phyloP scores from a whole-genome alignment of 2,888 invertebrate genomes.

The Smittia aterrima region DNA sequence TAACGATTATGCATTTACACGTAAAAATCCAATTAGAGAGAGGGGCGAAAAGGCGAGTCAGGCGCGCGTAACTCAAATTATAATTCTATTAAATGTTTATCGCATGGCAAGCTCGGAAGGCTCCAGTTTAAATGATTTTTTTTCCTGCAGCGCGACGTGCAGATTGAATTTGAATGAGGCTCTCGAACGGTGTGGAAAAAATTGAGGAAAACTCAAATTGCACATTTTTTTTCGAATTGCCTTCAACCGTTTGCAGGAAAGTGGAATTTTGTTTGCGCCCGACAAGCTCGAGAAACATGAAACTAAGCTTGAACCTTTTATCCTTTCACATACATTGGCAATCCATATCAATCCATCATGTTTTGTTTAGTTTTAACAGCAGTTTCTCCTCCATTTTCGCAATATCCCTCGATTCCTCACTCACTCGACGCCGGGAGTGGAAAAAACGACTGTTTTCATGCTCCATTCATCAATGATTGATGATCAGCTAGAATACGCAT shows the following conservation, averaged over 20 bases:
- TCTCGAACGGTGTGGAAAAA: not conserved
- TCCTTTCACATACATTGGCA: not conserved
- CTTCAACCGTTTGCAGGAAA: not conserved
- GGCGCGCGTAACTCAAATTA: constrained; percentile 21
- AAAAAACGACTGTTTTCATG: constrained; percentile 32
- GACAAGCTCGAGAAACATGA: constrained; percentile 1
- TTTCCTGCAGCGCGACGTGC: not conserved
- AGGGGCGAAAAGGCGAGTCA: not conserved
- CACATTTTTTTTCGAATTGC: constrained; percentile 26
- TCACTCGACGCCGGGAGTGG: not conserved
- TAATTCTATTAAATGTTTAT: constrained; percentile 29
- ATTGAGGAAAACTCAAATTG: not conserved
- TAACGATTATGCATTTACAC: constrained; percentile 39
- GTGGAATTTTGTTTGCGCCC: not conserved
- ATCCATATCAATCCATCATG: constrained; percentile 40
- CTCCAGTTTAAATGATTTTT: not conserved
- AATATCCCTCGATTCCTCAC: not conserved
- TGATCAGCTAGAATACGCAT: constrained; percentile 1
- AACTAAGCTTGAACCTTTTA: constrained; percentile 25
- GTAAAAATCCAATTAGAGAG: constrained; percentile 31
- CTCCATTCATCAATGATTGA: constrained; percentile 39
- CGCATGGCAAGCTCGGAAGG: not conserved
- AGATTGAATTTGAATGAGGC: constrained; percentile 36
- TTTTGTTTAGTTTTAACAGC: constrained; percentile 36
- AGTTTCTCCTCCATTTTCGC: not conserved